Base-by-base conservation (phyloP, 1,140 invertebrate genomes). In the Micrasema longulum region DNA sequence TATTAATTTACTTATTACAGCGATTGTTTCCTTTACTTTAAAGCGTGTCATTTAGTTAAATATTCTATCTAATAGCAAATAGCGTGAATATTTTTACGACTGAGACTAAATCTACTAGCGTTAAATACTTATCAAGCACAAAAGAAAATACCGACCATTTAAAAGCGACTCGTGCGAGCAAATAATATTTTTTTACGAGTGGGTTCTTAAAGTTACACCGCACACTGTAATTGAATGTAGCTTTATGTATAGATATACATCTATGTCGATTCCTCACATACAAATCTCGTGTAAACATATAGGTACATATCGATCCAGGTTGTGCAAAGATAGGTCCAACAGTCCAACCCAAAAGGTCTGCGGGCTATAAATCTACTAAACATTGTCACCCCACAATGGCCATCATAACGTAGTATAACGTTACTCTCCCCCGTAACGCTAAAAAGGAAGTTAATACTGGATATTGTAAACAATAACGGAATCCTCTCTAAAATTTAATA, bases 341-440 rank as follows among this genome's bases (percentile, higher is more conserved):
- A 2, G 26, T 5, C 35, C 22, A 22, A 60, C n/a, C 35, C 22
- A 22, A 60, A 60, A 60, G 55, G 55, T 60, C 55, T 22, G 35
- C 36, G 14, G 16, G 55, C 55, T 41, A 41, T 60, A 60, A 38
- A 60, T 60, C 55, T 38, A 60, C 55, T 11, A 35, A 60, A 38
- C 55, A 12, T 16, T 60, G 55, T 60, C 55, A 43, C 55, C 36
- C 14, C 20, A 60, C 55, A 60, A 38, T 60, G 55, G 35, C 55
- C 26, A 55, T 48, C 20, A 31, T 31, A 31, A 31, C 26, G 26
- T 31, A 55, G 16, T 48, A 31, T 31, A 31, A 31, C 26, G 26
- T 31, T 7, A 31, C 7, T 31, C 7, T 31, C 26, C 26, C 26
- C 26, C 7, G 26, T 31, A 31, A 31, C 26, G 26, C 3, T 31